Evolutionary conservation across 2,888 invertebrate genomes (phyloP), one percentile per base, ranked within the genome.

Genomic region (Erebia aethiops): DNA sequence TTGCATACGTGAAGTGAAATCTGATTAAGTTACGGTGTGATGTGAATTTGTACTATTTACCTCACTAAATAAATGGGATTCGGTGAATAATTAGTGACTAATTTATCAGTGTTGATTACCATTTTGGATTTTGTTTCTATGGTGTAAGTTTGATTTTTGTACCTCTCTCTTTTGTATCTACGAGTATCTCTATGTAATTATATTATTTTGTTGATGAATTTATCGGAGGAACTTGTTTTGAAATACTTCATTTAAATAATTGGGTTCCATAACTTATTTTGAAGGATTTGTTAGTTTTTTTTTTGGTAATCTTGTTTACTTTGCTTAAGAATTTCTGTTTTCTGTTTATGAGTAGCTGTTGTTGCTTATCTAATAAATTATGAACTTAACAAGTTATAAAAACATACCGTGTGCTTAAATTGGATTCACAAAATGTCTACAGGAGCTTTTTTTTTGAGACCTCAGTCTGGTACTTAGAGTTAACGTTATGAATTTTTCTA

Each of bases 1-100:
- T 88, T 88, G 79, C 88, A 88, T 89, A 87, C 84, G 87, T 87
- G 87, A 85, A 90, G 90, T 92, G 90, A 88, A 88, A 88, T 86
- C 88, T 83, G 86, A 82, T 86, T 87, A 62, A 84, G 81, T 77
- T 83, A 80, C 81, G 80, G 80, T 86, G 89, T 86, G 84, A 86
- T 89, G 88, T 85, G 86, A 85, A 80, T 78, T 81, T 77, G 78
- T 62, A 79, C 79, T 78, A 74, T 77, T 77, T 68, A 72, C 71
- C 69, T 70, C 67, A 67, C 72, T 71, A 71, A 74, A 69, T 74
- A 69, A 72, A 73, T 71, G 58, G 72, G 75, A 77, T 77, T 74
- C 73, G 64, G 77, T 78, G 75, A 75, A 77, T 62, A 62, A 62
- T 49, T 62, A 14, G 62, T 75, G 76, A 75, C 73, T 73, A 72